Conservation (phyloP, 2,888 invertebrate genomes). For the Chymomyza caudatula region DNA sequence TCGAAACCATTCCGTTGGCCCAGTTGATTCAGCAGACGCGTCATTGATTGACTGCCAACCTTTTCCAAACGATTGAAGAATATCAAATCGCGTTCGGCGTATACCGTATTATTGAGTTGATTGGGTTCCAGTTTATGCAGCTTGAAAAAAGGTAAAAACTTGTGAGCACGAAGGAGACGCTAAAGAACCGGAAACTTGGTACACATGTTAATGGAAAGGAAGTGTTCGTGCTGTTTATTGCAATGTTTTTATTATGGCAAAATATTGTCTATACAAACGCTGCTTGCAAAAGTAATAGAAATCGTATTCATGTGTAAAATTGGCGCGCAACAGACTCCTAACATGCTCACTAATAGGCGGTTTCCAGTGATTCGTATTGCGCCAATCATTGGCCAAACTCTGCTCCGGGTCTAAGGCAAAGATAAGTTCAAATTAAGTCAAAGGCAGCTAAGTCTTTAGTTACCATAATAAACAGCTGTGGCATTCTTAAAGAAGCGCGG, state of each 20-base stretch:
- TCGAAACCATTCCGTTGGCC: slow-evolving; percentile 67
- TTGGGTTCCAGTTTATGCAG: slow-evolving; percentile 46
- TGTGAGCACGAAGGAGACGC: not conserved
- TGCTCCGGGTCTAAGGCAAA: slow-evolving; percentile 19
- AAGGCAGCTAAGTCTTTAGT: slow-evolving; percentile 49
- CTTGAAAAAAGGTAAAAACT: slow-evolving; percentile 48
- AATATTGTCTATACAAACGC: slow-evolving; percentile 54
- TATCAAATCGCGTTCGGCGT: slow-evolving; percentile 81
- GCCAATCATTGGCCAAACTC: slow-evolving; percentile 29
- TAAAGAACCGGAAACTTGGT: not conserved
- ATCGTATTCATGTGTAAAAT: slow-evolving; percentile 58
- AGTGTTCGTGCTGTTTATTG: not conserved
- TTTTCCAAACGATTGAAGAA: slow-evolving; percentile 95
- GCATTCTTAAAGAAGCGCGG: slow-evolving; percentile 87
- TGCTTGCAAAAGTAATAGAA: slow-evolving; percentile 61
- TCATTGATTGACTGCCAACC: slow-evolving; percentile 92
- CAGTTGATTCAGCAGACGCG: slow-evolving; percentile 86
- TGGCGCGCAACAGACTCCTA: slow-evolving; percentile 38
- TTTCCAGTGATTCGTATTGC: slow-evolving; percentile 63
- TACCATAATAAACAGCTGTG: slow-evolving; percentile 86
- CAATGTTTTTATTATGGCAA: slow-evolving; percentile 38
- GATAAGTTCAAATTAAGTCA: not conserved
- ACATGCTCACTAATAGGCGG: slow-evolving; percentile 49
- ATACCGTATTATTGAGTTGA: slow-evolving; percentile 68
- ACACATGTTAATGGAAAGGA: slow-evolving; percentile 1